phyloP scores from a whole-genome alignment of 2,888 invertebrate genomes.

The Tanytarsus gracilentus region DNA sequence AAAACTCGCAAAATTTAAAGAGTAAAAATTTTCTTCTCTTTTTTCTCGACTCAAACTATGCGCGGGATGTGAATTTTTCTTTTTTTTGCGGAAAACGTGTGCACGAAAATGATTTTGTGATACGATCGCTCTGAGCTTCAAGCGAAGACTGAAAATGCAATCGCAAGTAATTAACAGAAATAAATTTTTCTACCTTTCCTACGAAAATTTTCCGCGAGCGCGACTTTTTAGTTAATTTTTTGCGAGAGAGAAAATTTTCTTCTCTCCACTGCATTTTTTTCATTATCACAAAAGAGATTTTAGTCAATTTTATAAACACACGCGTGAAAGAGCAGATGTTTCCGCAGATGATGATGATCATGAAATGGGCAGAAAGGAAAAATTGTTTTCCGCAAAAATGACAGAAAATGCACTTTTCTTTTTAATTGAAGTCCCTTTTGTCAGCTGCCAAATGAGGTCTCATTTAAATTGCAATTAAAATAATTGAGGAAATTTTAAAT shows the following conservation, averaged over 20 bases:
- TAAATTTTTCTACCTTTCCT: background rate
- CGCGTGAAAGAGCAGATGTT: background rate
- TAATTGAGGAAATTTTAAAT: no score
- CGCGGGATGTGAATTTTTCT: slow-evolving; percentile 1
- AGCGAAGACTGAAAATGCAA: slow-evolving; percentile 16
- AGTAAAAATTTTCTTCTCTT: background rate
- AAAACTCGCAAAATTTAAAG: slow-evolving; percentile 18
- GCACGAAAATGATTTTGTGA: background rate
- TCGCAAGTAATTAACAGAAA: slow-evolving; percentile 12
- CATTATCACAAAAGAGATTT: background rate
- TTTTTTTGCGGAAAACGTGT: background rate
- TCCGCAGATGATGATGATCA: background rate
- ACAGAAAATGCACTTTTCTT: no score
- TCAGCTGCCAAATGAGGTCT: no score
- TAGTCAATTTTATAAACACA: background rate
- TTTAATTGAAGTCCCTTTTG: no score
- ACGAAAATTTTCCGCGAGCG: background rate
- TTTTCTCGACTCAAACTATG: slow-evolving; percentile 12
- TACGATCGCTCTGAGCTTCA: slow-evolving; percentile 12
- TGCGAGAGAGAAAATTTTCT: slow-evolving; percentile 12
- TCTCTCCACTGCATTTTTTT: background rate
- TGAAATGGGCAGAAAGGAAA: slow-evolving; percentile 18
- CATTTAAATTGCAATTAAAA: no score
- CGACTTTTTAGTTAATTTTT: background rate
- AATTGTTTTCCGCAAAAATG: no score